Base-by-base conservation (phyloP, 1,140 invertebrate species). In the Orchestia grillus region DNA sequence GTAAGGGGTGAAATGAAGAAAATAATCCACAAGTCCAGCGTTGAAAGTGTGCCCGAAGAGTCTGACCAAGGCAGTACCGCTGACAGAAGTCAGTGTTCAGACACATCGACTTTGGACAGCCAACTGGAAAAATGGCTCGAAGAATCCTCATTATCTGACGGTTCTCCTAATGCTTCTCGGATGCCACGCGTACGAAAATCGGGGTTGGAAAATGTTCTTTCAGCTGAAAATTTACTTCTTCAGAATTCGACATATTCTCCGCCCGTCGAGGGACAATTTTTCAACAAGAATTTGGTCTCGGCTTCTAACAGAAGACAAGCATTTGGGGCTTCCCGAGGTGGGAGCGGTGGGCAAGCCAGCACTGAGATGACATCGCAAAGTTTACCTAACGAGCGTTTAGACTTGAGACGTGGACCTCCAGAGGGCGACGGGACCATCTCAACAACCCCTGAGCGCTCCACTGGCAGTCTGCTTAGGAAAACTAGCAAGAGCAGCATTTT, bases 191-290 rank as follows among this genome's bases (percentile, higher is more conserved):
- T n/a, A 28, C 45, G 44, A 45, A 44, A 94, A 47, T 47, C 92
- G 3, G 36, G 40, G 8, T 40, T 94, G 44, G 47, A 94, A 44
- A 94, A 94, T 36, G 92, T 94, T 94, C 40, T 94, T 0, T 45
- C 92, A 94, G 92, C 92, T 44, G 92, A 94, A 40, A 94, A 44
- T 94, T 94, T 94, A 40, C 15, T 94, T 0, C 43, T 40, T 8
- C 3, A 92, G 8, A 44, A 36, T 92, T 43, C 90, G 40, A 11
- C 90, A 43, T 28, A 92, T 11, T 45, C 92, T 44, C 11, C 44
- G 0, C 41, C 88, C 42, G 88, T 36, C 36, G 3, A 90, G 3
- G 15, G 15, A 90, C 15, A 3, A 90, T 1, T 90, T 90, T 42
- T 11, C 88, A 90, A 41, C 3, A 28, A 90, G 88, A 90, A 90